Base-by-base conservation (phyloP, 53 echinoderm and acorn worm genomes). In the Echinarachnius parma region DNA sequence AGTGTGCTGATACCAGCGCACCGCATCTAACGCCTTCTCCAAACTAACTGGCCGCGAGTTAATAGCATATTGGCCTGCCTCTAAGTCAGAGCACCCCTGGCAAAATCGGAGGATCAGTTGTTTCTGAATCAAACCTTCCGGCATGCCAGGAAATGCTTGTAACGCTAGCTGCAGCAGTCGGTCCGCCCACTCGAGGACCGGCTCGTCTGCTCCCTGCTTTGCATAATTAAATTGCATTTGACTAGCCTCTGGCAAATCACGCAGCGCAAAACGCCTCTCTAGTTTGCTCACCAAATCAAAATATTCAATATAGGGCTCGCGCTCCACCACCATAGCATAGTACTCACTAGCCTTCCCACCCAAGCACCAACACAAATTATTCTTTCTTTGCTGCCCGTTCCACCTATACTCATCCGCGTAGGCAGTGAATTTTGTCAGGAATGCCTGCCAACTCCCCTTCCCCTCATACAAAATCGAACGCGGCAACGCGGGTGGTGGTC, bases 141-240 rank as follows among this genome's bases (percentile, higher is more conserved):
- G 62, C 1, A 63, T 21, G 25, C 28, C 23, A 10, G n/a, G 59
- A 21, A 66, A 79, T 2, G 79, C 79, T 1, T 55, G 55, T 5
- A 54, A 47, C 0, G 56, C 56, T 49, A 79, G 23, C 18, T 37
- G 21, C 4, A 70, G 31, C 0, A 80, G 68, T 47, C 80, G 39
- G 30, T 80, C 80, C 0, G 59, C 80, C 71, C 69, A 70, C 15
- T 80, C 80, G 25, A 68, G 31, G 19, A 69, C 46, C 2, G 20
- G 5, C 26, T 80, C 61, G 1, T 70, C 71, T 1, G 69, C 26
- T 15, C 26, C 9, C 33, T 80, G 80, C 20, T 22, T 56, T 15
- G 80, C 60, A 18, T 59, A 57, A 25, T 80, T 57, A 27, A 80
- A 69, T 28, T 59, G 48, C 69, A 70, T 45, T 37, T 70, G 80